Conservation (phyloP, 2,888 invertebrate species). For the Melipona beecheii region DNA sequence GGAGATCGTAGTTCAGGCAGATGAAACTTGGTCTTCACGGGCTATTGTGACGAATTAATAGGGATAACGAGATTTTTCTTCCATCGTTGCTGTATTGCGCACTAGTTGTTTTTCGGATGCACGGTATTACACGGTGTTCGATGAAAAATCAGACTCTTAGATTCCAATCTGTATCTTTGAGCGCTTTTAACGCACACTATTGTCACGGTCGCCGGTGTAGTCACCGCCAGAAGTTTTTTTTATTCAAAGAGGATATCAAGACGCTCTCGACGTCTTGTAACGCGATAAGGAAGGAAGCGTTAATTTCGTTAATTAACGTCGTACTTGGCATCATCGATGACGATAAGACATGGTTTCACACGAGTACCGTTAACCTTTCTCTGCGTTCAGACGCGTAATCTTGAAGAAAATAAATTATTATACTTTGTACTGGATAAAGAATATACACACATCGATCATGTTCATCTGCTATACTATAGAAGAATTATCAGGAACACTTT, state of each 20-base stretch:
- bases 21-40: constrained; percentile 57
- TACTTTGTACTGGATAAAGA: neutral
- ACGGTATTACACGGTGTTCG: neutral
- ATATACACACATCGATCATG: neutral
- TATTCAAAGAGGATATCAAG: constrained; percentile 17
- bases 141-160: constrained; percentile 18
- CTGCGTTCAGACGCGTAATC: constrained; percentile 14
- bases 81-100: neutral
- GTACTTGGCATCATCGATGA: constrained; percentile 37
- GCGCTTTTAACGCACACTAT: neutral
- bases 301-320: constrained; percentile 59
- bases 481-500: neutral
- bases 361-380: constrained; percentile 51
- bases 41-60: constrained; percentile 56
- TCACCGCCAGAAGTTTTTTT: constrained; percentile 16
- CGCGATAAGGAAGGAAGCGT: constrained; percentile 53
- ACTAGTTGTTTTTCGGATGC: neutral
- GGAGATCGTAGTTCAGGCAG: constrained; percentile 60
- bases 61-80: constrained; percentile 37
- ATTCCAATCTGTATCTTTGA: neutral
- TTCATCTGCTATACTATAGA: neutral
- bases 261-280: constrained; percentile 28
- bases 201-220: neutral
- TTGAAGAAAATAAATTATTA: constrained; percentile 13
- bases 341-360: constrained; percentile 47